Percentiles rank a stretch among this genome's conserved stretches.
Evolutionary conservation across 2,888 invertebrate species (phyloP).

Genomic region (Rhogogaster chlorosoma): DNA sequence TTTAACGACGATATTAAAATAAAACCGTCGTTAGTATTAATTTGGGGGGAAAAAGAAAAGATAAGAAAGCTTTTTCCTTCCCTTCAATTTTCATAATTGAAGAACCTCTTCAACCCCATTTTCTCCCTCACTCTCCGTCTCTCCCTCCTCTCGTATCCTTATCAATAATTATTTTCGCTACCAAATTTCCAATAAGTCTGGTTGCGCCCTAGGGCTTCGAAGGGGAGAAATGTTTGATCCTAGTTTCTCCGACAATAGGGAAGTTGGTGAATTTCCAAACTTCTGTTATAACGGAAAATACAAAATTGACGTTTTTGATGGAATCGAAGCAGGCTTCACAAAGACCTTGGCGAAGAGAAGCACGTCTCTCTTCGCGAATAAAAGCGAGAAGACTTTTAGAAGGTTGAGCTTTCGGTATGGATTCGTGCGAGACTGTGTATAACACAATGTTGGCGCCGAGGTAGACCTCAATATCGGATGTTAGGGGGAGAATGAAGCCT

Average conservation of each 20-base stretch:
- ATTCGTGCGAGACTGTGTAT: not conserved
- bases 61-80: not conserved
- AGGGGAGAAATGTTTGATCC: not conserved
- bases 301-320: not conserved
- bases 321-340: not conserved
- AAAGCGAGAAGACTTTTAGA: not conserved
- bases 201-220: not conserved
- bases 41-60: not conserved
- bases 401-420: not conserved
- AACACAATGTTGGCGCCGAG: constrained; percentile 16
- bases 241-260: not conserved
- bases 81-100: not conserved
- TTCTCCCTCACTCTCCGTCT: not conserved
- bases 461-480: constrained; percentile 32
- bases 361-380: not conserved
- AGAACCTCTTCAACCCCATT: constrained; percentile 1
- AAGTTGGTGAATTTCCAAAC: not conserved
- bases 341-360: not conserved
- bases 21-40: not conserved
- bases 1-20: constrained; percentile 2
- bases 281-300: not conserved
- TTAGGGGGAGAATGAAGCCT: constrained; percentile 29
- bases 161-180: not conserved
- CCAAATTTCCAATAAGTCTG: not conserved
- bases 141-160: not conserved